Percentiles rank a stretch among this genome's conserved stretches.
Conservation (phyloP, 2,113 vertebrate species). For the Tachysurus fulvidraco region DNA sequence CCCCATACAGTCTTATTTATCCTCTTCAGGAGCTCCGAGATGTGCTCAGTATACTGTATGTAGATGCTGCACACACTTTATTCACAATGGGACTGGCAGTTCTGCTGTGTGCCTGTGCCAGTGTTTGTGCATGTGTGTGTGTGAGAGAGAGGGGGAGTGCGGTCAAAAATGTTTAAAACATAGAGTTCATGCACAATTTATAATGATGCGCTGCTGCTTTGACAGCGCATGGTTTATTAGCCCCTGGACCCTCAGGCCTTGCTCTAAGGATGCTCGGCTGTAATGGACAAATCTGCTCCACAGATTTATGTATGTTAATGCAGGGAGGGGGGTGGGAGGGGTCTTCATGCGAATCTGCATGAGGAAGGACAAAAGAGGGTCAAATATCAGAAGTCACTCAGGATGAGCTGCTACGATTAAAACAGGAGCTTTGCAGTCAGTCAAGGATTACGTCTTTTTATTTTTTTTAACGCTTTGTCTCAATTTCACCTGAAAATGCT, state of each 20-base stretch:
- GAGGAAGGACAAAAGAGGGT: conserved; percentile 54
- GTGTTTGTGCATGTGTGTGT: conserved; percentile 38
- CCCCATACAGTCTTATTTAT: conserved; percentile 2
- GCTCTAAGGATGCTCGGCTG: conserved; percentile 52
- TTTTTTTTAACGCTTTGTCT: not conserved
- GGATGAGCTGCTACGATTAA: conserved; percentile 30
- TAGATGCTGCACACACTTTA: conserved; percentile 19
- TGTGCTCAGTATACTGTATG: conserved; percentile 29
- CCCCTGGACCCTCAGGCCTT: conserved; percentile 52
- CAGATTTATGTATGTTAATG: conserved; percentile 59
- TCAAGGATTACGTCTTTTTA: conserved; percentile 4
- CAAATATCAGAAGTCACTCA: conserved; percentile 43
- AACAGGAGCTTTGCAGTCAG: conserved; percentile 16
- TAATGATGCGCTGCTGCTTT: conserved; percentile 54
- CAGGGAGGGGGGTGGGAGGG: not conserved
- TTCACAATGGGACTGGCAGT: conserved; percentile 8
- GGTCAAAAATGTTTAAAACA: conserved; percentile 58
- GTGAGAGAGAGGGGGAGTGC: conserved; percentile 35
- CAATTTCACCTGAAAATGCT: not conserved
- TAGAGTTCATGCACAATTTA: conserved; percentile 60
- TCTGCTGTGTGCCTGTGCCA: conserved; percentile 28
- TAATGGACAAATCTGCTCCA: conserved; percentile 57
- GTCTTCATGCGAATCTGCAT: conserved; percentile 34
- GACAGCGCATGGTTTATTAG: conserved; percentile 59
- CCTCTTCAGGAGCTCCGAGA: not conserved